Base-by-base conservation (phyloP, 2,113 vertebrate species). In the Felis chaus region DNA sequence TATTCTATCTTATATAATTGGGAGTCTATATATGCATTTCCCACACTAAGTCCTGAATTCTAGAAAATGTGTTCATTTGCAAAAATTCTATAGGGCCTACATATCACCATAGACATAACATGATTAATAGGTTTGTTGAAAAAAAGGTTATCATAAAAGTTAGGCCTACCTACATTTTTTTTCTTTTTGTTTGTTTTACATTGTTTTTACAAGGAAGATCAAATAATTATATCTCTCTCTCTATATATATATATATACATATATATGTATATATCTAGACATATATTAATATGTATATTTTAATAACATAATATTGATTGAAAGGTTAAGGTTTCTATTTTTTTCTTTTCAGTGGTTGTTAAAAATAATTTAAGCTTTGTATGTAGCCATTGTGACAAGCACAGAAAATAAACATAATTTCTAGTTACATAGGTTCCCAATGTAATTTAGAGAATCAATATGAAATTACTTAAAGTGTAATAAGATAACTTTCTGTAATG, bases 381-480 rank as follows among this genome's bases (percentile, higher is more conserved):
- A 41, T n/a, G 15, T 66, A 27, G 12, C 7, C 36, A 78, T 68
- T 83, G 16, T 50, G 13, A 83, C 23, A 95, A 91, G 16, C 25
- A 48, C 19, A 92, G 21, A 78, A 82, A 50, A 27, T 19, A 39
- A 29, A 84, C 15, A 69, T 36, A n/a, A 74, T 39, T 15, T 36
- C 27, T 65, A 21, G 8, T 10, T 5, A 63, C 45, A 36, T 66
- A 33, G 21, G 18, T 16, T 78, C 7, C 23, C 19, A 36, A 83
- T 79, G 39, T 45, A 11, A 92, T 76, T 86, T 66, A 84, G 4
- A 57, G 19, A 94, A 23, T 80, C 36, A 55, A 13, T 50, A 53
- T 45, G 4, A 85, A 86, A 66, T 73, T 83, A 89, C 31, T 86
- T 94, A 73, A 73, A 50, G 4, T 95, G 13, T 31, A 69, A 27